phyloP scores from a whole-genome alignment of 2,888 invertebrate genomes.

The Dryobota labecula region DNA sequence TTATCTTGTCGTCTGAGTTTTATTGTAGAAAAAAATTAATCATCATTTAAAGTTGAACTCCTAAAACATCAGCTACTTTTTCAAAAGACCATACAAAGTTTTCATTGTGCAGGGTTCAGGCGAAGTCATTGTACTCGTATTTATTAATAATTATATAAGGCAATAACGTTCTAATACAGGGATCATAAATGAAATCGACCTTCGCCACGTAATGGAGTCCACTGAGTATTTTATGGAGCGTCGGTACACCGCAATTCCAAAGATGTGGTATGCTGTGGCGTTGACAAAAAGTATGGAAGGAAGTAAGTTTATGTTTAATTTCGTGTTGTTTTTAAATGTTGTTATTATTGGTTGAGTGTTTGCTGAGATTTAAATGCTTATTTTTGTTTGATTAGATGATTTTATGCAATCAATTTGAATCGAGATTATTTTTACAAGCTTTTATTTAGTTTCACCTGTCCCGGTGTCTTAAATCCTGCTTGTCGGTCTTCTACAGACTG shows the following conservation, averaged over 20 bases:
- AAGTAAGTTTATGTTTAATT: background rate
- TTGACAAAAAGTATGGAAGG: conserved; percentile 15
- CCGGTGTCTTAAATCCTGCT: no score
- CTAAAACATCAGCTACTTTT: background rate
- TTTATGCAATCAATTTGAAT: background rate
- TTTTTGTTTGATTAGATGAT: background rate
- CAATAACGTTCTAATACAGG: conserved; percentile 78
- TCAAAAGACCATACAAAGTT: background rate
- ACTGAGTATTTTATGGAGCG: conserved; percentile 58
- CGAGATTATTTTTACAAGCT: background rate
- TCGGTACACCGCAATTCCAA: conserved; percentile 46
- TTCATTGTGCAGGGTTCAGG: conserved; percentile 1
- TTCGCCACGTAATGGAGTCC: conserved; percentile 72
- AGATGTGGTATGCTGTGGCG: conserved; percentile 6
- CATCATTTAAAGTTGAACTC: background rate
- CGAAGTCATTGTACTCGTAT: conserved; percentile 45
- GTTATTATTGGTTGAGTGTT: background rate
- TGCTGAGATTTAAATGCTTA: background rate
- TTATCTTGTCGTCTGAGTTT: background rate
- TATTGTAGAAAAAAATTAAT: background rate
- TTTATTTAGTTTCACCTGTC: no score
- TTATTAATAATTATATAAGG: conserved; percentile 66
- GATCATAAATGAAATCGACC: conserved; percentile 86
- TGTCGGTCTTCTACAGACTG: no score
- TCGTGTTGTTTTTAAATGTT: conserved; percentile 16